phyloP scores from a whole-genome alignment of 2,113 vertebrate genomes.

The Colistium nudipinnis region DNA sequence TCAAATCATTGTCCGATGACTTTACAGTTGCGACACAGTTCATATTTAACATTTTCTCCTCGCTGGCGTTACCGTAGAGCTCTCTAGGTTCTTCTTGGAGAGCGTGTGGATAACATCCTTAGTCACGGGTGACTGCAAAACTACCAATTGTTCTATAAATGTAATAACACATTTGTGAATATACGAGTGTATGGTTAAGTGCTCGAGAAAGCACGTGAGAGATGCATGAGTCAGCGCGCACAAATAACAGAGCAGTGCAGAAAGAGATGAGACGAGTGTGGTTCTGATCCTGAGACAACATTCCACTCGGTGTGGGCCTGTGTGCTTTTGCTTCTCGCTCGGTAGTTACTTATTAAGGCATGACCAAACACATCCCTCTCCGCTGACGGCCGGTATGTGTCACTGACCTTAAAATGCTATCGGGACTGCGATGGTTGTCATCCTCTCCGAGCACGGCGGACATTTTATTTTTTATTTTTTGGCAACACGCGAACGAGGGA shows the following conservation, averaged over 20 bases:
- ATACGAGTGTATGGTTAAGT: neutral
- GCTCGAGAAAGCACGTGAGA: neutral
- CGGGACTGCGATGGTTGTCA: conserved; percentile 17
- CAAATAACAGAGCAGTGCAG: conserved; percentile 6
- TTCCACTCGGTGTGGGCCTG: neutral
- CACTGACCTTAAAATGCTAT: conserved; percentile 43
- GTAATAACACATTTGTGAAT: neutral
- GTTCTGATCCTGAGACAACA: conserved; percentile 16
- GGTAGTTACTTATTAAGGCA: conserved; percentile 70
- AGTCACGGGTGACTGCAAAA: neutral
- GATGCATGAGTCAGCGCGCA: conserved; percentile 18
- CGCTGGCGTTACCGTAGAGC: too few species aligned
- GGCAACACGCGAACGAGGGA: too few species aligned
- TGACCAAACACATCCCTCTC: conserved; percentile 52
- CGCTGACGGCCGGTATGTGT: conserved; percentile 44
- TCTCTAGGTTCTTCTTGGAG: too few species aligned
- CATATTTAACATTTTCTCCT: too few species aligned
- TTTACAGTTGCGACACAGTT: too few species aligned
- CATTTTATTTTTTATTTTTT: neutral
- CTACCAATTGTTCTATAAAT: neutral
- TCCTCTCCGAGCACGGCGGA: neutral
- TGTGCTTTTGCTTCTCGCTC: conserved; percentile 28
- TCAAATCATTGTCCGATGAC: neutral
- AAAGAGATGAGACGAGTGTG: neutral
- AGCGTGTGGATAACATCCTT: too few species aligned